phyloP scores from a whole-genome alignment of 2,113 vertebrate species.

The Sphaerodactylus townsendi region DNA sequence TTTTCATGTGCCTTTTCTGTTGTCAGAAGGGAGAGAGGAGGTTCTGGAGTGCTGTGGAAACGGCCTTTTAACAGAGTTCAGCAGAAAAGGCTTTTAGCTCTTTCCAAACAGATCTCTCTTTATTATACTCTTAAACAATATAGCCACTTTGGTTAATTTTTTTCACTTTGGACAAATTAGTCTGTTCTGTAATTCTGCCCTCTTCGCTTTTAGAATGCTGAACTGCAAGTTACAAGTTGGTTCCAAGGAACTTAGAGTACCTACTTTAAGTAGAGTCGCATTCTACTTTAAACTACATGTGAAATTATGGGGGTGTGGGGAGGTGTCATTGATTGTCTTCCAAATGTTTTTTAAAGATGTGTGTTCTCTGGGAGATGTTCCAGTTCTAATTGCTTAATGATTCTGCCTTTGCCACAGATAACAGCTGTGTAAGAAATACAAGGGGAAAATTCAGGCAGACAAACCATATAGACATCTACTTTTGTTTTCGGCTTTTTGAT shows the following conservation, averaged over 20 bases:
- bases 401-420: background rate
- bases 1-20: background rate
- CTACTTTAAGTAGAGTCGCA: too few relatives aligned
- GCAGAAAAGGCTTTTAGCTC: conserved; percentile 7
- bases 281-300: too few relatives aligned
- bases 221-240: background rate
- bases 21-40: background rate
- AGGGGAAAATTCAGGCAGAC: background rate
- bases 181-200: background rate
- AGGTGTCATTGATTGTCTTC: background rate
- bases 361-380: background rate
- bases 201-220: background rate
- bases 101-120: background rate
- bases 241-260: background rate
- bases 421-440: background rate
- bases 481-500: background rate
- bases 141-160: background rate
- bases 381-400: background rate
- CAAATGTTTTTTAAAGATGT: background rate
- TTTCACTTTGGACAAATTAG: background rate
- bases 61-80: background rate
- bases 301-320: too few relatives aligned
- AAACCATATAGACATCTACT: background rate
- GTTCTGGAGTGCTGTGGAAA: background rate
- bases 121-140: background rate